phyloP scores from a whole-genome alignment of 2,113 vertebrate genomes.

The Ailuropoda melanoleuca region DNA sequence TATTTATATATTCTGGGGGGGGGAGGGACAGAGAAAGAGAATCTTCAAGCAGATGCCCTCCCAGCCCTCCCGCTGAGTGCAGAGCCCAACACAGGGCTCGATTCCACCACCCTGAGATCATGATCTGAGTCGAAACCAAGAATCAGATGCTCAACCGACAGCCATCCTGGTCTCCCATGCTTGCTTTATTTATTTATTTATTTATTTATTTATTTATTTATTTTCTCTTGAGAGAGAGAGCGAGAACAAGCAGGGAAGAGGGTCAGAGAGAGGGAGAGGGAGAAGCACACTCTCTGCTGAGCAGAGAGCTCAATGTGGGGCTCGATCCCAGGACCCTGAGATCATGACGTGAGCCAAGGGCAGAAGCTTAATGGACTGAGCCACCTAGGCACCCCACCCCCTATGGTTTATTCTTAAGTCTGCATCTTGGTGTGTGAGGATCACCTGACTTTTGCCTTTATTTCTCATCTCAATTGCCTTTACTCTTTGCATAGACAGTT shows the following conservation, averaged over 20 bases:
- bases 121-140: too few relatives aligned
- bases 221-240: too few relatives aligned
- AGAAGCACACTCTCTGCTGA: too few relatives aligned
- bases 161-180: too few relatives aligned
- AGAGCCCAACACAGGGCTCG: not conserved
- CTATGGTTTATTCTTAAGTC: not conserved
- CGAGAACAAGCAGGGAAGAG: too few relatives aligned
- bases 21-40: not conserved
- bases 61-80: too few relatives aligned
- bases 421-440: not conserved
- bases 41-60: not conserved
- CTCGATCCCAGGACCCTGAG: not conserved
- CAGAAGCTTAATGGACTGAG: not conserved
- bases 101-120: too few relatives aligned
- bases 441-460: not conserved
- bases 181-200: too few relatives aligned
- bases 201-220: too few relatives aligned
- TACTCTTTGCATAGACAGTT: not conserved
- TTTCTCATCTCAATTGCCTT: not conserved
- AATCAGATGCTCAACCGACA: too few relatives aligned
- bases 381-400: rapidly evolving
- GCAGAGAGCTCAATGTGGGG: too few relatives aligned
- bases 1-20: not conserved
- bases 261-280: too few relatives aligned
- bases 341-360: not conserved